Conservation (phyloP, 2,888 invertebrate species). For the Phengaris arion region DNA sequence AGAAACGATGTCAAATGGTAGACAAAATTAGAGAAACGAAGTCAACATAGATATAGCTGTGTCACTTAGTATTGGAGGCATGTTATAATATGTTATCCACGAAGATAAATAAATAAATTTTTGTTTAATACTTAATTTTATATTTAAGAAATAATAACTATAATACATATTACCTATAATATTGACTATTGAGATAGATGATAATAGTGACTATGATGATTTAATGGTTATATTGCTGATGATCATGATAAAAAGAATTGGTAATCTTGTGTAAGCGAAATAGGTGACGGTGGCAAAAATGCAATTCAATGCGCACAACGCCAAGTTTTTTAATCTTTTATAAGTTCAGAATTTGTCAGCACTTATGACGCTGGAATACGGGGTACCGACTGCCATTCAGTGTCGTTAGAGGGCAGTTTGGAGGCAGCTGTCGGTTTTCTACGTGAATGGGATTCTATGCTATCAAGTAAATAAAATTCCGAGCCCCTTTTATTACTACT, state of each 20-base stretch:
- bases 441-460: slow-evolving; percentile 9
- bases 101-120: no score
- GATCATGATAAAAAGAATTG: neutral
- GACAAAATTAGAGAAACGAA: slow-evolving; percentile 9
- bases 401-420: slow-evolving; percentile 23
- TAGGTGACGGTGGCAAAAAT: neutral
- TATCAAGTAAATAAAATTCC: slow-evolving; percentile 20
- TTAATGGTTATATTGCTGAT: neutral
- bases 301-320: slow-evolving; percentile 15
- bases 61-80: neutral
- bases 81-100: neutral
- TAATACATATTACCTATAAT: no score
- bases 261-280: neutral
- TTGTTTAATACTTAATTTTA: no score
- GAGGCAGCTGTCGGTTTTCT: slow-evolving; percentile 17
- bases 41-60: neutral
- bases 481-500: slow-evolving; percentile 10
- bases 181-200: no score
- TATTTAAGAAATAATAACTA: no score
- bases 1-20: slow-evolving; percentile 22
- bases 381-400: slow-evolving; percentile 6
- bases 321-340: slow-evolving; percentile 23
- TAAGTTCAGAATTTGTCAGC: slow-evolving; percentile 27
- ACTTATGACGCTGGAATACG: slow-evolving; percentile 17
- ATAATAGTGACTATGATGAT: no score